phyloP scores from a whole-genome alignment of 2,888 invertebrate species.

The Mythimna lalbum region DNA sequence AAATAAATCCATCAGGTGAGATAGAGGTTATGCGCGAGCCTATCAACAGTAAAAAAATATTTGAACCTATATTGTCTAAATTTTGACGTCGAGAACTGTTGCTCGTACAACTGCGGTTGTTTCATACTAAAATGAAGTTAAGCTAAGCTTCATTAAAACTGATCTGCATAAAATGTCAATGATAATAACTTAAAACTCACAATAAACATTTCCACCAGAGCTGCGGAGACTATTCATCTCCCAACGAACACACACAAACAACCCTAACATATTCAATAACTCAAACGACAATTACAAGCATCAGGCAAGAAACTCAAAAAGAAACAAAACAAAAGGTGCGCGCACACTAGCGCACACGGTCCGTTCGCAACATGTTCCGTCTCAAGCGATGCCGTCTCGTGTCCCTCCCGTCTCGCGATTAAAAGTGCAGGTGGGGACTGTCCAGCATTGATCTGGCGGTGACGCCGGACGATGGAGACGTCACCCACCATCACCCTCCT shows the following conservation, averaged over 20 bases:
- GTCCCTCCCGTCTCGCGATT: conserved; percentile 75
- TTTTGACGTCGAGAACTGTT: too few relatives aligned
- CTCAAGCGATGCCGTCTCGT: conserved; percentile 60
- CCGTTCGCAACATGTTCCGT: conserved; percentile 51
- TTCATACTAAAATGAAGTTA: too few relatives aligned
- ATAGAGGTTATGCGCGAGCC: too few relatives aligned
- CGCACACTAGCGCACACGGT: conserved; percentile 63
- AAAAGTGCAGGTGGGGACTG: conserved; percentile 89
- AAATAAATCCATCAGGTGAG: background rate
- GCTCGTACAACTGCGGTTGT: too few relatives aligned
- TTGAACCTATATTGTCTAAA: background rate
- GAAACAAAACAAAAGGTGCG: conserved; percentile 66
- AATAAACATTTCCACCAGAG: background rate
- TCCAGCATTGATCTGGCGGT: conserved; percentile 89
- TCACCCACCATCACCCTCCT: conserved; percentile 61
- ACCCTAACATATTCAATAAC: conserved; percentile 41
- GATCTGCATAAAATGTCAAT: background rate
- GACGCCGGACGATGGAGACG: conserved; percentile 85
- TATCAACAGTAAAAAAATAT: too few relatives aligned
- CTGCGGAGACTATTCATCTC: background rate
- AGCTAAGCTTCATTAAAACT: too few relatives aligned
- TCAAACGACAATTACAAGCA: conserved; percentile 51
- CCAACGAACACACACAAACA: background rate
- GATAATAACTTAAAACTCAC: conserved; percentile 3
- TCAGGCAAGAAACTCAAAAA: conserved; percentile 40